Evolutionary conservation across 2,113 vertebrate genomes (phyloP).

Genomic region (Mesocricetus auratus): DNA sequence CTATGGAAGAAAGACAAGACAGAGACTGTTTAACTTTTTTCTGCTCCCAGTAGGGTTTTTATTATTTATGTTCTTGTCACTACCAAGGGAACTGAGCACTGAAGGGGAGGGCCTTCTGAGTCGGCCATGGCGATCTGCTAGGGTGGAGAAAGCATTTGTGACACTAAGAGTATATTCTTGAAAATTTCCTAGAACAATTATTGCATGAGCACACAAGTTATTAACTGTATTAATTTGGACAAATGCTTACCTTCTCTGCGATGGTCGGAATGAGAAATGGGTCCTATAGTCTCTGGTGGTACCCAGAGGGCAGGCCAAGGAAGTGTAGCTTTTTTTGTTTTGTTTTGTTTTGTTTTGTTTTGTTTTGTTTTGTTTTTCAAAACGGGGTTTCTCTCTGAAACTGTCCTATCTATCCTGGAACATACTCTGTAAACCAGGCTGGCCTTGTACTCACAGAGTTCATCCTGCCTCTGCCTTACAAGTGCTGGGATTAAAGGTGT

Average conservation of each 20-base stretch:
- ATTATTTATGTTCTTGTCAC: slow-evolving; percentile 17
- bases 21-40: neutral
- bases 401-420: neutral
- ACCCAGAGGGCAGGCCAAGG: too few species aligned
- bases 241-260: neutral
- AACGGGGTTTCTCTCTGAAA: neutral
- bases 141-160: neutral
- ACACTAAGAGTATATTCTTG: neutral
- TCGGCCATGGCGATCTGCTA: neutral
- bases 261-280: neutral
- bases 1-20: neutral
- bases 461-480: neutral
- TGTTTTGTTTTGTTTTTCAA: neutral
- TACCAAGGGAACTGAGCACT: neutral
- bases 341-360: neutral
- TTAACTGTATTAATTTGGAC: neutral
- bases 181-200: neutral
- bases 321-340: neutral
- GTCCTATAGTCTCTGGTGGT: neutral
- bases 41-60: neutral
- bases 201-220: neutral
- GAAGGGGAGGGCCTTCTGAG: neutral
- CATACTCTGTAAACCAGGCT: neutral
- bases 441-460: neutral
- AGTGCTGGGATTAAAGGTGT: neutral